phyloP scores from a whole-genome alignment of 2,113 vertebrate genomes.

The Regulus satrapa region DNA sequence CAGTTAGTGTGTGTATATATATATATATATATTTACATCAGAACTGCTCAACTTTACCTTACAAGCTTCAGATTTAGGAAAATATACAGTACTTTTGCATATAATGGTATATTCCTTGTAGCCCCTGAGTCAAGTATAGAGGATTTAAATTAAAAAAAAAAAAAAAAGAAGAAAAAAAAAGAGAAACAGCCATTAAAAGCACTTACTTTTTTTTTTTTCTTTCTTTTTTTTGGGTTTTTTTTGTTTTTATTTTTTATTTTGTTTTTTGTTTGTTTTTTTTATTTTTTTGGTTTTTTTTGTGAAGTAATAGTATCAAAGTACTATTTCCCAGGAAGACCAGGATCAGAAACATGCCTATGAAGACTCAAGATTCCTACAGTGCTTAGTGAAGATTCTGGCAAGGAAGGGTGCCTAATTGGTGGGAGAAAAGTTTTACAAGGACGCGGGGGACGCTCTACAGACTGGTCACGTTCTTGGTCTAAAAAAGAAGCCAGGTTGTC shows the following conservation, averaged over 20 bases:
- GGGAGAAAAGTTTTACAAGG: constrained; percentile 80
- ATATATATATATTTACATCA: constrained; percentile 73
- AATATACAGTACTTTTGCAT: constrained; percentile 91
- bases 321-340: constrained; percentile 86
- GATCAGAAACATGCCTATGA: constrained; percentile 89
- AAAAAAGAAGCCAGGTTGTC: constrained; percentile 82
- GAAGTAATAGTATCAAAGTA: constrained; percentile 78
- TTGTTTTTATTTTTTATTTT: too few species aligned
- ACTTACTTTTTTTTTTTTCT: constrained; percentile 82
- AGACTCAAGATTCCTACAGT: constrained; percentile 77
- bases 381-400: constrained; percentile 79
- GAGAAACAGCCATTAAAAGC: constrained; percentile 83
- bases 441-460: constrained; percentile 64
- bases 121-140: constrained; percentile 98
- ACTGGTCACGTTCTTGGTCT: constrained; percentile 73
- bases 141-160: constrained; percentile 76
- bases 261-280: too few species aligned
- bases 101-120: constrained; percentile 85
- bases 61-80: constrained; percentile 90
- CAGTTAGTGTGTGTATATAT: constrained; percentile 52
- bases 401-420: constrained; percentile 79
- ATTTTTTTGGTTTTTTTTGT: too few species aligned
- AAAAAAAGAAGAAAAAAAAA: constrained; percentile 40
- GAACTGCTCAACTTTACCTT: constrained; percentile 76
- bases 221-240: too few species aligned